Evolutionary conservation across 2,113 vertebrate genomes (phyloP).

Genomic region (Lepisosteus osseus): DNA sequence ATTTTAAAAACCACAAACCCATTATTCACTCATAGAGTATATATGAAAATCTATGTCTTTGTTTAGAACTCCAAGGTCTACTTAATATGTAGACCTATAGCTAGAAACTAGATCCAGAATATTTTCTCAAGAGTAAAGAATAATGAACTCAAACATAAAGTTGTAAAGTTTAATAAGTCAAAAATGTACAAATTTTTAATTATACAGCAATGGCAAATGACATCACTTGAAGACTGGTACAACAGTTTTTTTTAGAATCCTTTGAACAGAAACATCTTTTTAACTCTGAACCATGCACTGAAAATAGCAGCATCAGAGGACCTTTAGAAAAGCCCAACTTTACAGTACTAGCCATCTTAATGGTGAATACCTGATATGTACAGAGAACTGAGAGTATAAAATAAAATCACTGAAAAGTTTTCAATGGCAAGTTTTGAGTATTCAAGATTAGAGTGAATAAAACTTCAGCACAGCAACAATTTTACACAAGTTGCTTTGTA

Average conservation of each 20-base stretch:
- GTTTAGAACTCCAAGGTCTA: too few species aligned
- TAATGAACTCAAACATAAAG: conserved; percentile 49
- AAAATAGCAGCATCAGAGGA: conserved; percentile 19
- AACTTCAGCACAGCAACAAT: not conserved
- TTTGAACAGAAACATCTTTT: conserved; percentile 57
- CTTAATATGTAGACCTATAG: too few species aligned
- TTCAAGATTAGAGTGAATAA: not conserved
- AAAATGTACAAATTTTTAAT: conserved; percentile 72
- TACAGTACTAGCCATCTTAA: not conserved
- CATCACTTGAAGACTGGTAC: conserved; percentile 60
- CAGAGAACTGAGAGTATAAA: not conserved
- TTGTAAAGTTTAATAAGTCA: conserved; percentile 27
- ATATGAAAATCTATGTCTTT: not conserved
- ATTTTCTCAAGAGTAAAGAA: not conserved
- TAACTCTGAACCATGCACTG: conserved; percentile 59
- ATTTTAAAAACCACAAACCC: too few species aligned
- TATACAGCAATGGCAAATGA: conserved; percentile 58
- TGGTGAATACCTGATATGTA: not conserved
- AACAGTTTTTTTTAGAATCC: conserved; percentile 41
- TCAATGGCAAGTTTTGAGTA: too few species aligned
- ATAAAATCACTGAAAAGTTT: not conserved
- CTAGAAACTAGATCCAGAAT: too few species aligned
- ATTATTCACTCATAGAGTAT: not conserved
- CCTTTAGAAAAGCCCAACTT: conserved; percentile 1
- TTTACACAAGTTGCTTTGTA: not conserved